Evolutionary conservation across 2,797 vertebrate species (phyloP), one percentile per base, ranked within the genome.

Genomic region (Gorsachius magnificus): DNA sequence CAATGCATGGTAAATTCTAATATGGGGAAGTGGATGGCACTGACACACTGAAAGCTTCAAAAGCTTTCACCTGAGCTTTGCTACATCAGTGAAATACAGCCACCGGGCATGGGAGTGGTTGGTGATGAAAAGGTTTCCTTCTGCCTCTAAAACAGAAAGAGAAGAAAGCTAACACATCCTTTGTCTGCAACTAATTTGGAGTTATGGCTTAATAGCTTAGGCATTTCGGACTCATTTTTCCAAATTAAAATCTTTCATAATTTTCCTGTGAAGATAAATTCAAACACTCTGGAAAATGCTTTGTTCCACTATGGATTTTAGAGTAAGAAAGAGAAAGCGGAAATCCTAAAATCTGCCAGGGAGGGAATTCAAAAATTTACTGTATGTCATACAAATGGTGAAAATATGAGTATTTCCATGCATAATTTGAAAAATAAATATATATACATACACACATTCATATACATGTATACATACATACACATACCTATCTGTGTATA

Each of bases 401-500:
- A 63, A 93, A 58, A 33, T 31, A 31, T 0, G 0, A 61, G 19
- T 18, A 53, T 28, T 66, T 9, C 45, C 10, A n/a, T 22, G 17
- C 4, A 13, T 18, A 13, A 46, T 26, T 51, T 51, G 35, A 72
- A 50, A 46, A 28, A 33, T 9, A 28, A 41, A 46, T 38, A 29
- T 10, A 38, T 26, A 5, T 10, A 36, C 3, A 33, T 6, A 33
- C 6, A 28, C 10, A 33, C 11, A 26, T 36, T 43, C 22, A 48
- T 48, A 48, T 48, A 24, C 6, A 50, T 13, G 21, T 50, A 50
- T 12, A 13, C 0, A 6, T 43, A 16, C 3, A 35, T 56, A 8
- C 14, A 19, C 35, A n/a, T 5, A 36, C 6, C 4, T 36, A 20
- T 1, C 0, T 10, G 7, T 16, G 12, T 35, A 8, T 38, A 24